Conservation (phyloP, 2,888 invertebrate species). For the Globia sparganii region DNA sequence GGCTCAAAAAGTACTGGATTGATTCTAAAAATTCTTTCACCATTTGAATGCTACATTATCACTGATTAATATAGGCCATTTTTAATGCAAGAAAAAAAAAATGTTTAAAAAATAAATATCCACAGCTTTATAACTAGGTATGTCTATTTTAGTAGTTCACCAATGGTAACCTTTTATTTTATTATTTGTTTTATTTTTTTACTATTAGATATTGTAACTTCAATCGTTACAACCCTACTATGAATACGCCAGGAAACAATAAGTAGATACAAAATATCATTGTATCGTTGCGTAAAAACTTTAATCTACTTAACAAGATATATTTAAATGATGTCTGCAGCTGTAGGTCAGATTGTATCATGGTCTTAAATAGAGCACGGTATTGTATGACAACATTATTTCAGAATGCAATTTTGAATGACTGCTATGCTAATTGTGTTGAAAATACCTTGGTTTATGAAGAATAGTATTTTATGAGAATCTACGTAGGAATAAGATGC, state of each 20-base stretch:
- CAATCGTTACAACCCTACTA: constrained; percentile 50
- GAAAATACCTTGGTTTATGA: constrained; percentile 23
- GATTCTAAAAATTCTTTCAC: too few species aligned
- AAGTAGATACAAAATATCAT: constrained; percentile 62
- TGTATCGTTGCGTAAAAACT: constrained; percentile 75
- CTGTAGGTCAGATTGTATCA: constrained; percentile 77
- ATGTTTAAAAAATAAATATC: too few species aligned
- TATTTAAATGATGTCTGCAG: constrained; percentile 74
- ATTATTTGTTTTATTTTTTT: not conserved
- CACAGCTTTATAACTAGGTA: not conserved
- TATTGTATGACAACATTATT: constrained; percentile 71
- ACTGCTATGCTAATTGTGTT: constrained; percentile 33
- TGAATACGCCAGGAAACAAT: constrained; percentile 70
- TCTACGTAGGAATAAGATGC: not conserved
- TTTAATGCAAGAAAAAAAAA: too few species aligned
- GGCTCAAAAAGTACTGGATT: too few species aligned
- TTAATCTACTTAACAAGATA: constrained; percentile 79
- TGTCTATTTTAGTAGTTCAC: not conserved
- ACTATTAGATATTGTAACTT: not conserved
- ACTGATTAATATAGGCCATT: too few species aligned
- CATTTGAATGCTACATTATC: too few species aligned
- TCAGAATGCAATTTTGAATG: constrained; percentile 58
- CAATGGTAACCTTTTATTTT: not conserved
- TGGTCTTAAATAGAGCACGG: constrained; percentile 73
- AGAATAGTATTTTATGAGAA: not conserved